Percentiles rank a stretch among this genome's conserved stretches.
phyloP scores from a whole-genome alignment of 2,113 vertebrate species.

The Periophthalmodon schlosseri region DNA sequence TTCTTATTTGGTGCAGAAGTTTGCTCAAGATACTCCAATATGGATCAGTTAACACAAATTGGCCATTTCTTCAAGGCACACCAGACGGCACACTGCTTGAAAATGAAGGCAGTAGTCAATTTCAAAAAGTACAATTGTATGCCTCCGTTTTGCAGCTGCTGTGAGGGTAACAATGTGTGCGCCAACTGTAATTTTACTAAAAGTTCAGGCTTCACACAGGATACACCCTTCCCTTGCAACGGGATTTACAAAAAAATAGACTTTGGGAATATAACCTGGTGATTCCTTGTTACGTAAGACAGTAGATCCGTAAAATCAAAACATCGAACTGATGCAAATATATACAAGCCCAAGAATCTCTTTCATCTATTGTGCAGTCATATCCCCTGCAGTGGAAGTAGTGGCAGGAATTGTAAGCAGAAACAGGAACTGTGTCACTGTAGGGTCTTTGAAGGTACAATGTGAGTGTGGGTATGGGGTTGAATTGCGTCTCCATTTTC shows the following conservation, averaged over 20 bases:
- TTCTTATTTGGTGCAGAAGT: too few relatives aligned
- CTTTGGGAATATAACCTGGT: too few relatives aligned
- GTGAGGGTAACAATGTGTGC: too few relatives aligned
- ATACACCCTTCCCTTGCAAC: neutral
- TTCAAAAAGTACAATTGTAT: too few relatives aligned
- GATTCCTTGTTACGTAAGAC: neutral
- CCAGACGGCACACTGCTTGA: too few relatives aligned
- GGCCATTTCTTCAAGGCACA: too few relatives aligned
- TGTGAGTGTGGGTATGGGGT: neutral
- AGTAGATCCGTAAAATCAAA: neutral
- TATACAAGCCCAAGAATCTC: neutral
- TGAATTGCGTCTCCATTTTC: neutral
- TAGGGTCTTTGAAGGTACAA: neutral
- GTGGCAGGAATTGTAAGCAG: neutral
- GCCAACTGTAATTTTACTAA: neutral
- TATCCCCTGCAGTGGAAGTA: neutral
- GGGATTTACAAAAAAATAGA: too few relatives aligned
- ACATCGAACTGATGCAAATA: neutral
- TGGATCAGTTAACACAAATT: too few relatives aligned
- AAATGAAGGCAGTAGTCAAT: too few relatives aligned
- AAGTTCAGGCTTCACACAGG: neutral
- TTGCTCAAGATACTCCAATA: too few relatives aligned
- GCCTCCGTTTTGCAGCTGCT: too few relatives aligned
- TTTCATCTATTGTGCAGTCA: conserved; percentile 3
- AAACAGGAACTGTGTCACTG: neutral